A percentile compares a stretch with the other conserved stretches of the same genome.
phyloP scores from a whole-genome alignment of 2,888 invertebrate genomes.

The Caenorhabditis zanzibari region DNA sequence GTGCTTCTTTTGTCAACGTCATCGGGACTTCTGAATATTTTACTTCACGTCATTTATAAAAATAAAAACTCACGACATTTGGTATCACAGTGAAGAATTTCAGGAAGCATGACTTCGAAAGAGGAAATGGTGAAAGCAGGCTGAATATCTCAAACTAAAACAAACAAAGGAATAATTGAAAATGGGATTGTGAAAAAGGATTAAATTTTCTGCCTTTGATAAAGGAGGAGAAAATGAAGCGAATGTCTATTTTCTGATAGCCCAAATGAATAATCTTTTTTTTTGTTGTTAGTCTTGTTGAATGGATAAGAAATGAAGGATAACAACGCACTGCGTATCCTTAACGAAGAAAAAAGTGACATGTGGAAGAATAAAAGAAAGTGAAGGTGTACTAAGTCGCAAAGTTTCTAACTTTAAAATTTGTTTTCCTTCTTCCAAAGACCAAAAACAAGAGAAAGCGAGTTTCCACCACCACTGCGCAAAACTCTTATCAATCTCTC shows the following conservation, averaged over 20 bases:
- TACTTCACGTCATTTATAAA: background rate
- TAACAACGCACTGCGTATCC: background rate
- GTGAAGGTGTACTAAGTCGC: background rate
- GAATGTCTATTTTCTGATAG: constrained; percentile 13
- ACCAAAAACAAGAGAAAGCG: background rate
- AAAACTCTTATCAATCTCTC: background rate
- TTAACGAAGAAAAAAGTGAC: background rate
- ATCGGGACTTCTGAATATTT: background rate
- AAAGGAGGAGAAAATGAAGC: background rate
- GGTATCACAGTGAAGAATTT: background rate
- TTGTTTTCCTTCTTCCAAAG: background rate
- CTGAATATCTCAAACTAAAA: background rate
- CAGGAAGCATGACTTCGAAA: background rate
- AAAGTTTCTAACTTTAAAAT: background rate
- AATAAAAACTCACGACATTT: constrained; percentile 2
- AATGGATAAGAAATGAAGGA: background rate
- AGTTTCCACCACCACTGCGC: background rate
- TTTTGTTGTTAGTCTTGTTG: background rate
- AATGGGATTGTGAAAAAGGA: constrained; percentile 5
- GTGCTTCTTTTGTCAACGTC: constrained; percentile 12
- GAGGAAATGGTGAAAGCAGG: background rate
- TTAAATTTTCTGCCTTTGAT: constrained; percentile 1
- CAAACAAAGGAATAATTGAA: background rate
- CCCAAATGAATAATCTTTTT: constrained; percentile 22
- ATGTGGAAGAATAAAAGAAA: background rate